phyloP scores from a whole-genome alignment of 2,888 invertebrate species.

The Operophtera brumata region DNA sequence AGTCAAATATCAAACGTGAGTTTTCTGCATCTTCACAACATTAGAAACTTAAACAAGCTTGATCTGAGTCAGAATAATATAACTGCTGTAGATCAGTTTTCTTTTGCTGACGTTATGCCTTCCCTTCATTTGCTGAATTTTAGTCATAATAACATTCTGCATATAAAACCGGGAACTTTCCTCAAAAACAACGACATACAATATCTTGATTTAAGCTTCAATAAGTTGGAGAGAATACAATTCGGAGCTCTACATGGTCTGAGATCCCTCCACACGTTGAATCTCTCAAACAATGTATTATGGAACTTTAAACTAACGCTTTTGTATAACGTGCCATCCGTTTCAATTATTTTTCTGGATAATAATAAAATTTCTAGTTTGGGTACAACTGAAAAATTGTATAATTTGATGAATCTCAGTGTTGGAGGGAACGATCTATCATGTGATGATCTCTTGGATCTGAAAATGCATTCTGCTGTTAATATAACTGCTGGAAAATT shows the following conservation, averaged over 20 bases:
- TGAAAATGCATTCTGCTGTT: background rate
- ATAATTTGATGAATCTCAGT: slow-evolving; percentile 1
- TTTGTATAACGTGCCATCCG: slow-evolving; percentile 3
- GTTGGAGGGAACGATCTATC: slow-evolving; percentile 6
- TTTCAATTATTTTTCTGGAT: slow-evolving; percentile 8
- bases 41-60: slow-evolving; percentile 1
- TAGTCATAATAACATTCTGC: slow-evolving; percentile 6
- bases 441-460: slow-evolving; percentile 7
- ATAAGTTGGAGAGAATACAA: slow-evolving; percentile 6
- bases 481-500: background rate
- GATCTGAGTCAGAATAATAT: slow-evolving; percentile 14
- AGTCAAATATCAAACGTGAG: slow-evolving; percentile 10
- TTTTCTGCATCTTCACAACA: background rate
- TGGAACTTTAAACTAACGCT: slow-evolving; percentile 8
- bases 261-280: background rate
- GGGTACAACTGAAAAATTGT: background rate
- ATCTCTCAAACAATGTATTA: slow-evolving; percentile 10
- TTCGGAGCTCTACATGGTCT: slow-evolving; percentile 10
- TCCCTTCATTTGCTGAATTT: slow-evolving; percentile 10
- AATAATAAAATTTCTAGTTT: slow-evolving; percentile 9
- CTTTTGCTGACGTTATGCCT: background rate
- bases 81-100: slow-evolving; percentile 6
- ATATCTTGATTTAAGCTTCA: slow-evolving; percentile 10
- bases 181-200: background rate
- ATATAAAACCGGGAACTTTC: slow-evolving; percentile 9